Percentiles rank a stretch among this genome's conserved stretches.
Conservation (phyloP, 2,888 invertebrate genomes). For the Drosophila macrospina region DNA sequence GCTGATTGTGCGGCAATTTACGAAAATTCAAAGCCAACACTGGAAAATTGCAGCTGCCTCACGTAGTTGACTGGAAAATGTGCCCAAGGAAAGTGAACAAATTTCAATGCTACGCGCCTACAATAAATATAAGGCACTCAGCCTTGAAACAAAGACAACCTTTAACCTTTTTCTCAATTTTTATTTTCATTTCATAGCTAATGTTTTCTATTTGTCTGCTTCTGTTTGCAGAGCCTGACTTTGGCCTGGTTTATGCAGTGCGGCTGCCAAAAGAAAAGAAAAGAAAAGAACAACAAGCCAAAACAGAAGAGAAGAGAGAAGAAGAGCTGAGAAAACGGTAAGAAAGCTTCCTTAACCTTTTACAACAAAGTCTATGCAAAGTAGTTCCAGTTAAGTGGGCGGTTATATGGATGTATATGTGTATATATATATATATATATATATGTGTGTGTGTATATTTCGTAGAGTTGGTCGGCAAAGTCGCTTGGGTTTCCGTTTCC, state of each 20-base stretch:
- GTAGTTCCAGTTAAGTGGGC: slow-evolving; percentile 67
- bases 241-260: slow-evolving; percentile 68
- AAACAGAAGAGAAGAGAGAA: slow-evolving; percentile 14
- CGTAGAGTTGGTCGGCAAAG: slow-evolving; percentile 23
- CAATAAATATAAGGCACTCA: slow-evolving; percentile 68
- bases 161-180: slow-evolving; percentile 48
- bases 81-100: slow-evolving; percentile 24
- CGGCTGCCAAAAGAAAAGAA: slow-evolving; percentile 36
- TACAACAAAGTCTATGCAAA: slow-evolving; percentile 64
- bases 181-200: slow-evolving; percentile 28
- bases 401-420: slow-evolving; percentile 13
- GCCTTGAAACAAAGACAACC: slow-evolving; percentile 67
- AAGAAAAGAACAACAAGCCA: slow-evolving; percentile 14
- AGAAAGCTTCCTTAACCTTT: slow-evolving; percentile 68
- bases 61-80: slow-evolving; percentile 35
- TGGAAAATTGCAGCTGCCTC: slow-evolving; percentile 65
- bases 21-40: slow-evolving; percentile 62
- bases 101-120: slow-evolving; percentile 29
- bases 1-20: slow-evolving; percentile 83
- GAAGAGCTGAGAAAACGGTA: slow-evolving; percentile 52
- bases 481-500: slow-evolving; percentile 70
- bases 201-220: slow-evolving; percentile 35
- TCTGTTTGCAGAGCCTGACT: slow-evolving; percentile 57
- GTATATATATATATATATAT: slow-evolving; percentile 7
- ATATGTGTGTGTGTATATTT: slow-evolving; percentile 1